Base-by-base conservation (phyloP, 2,888 invertebrate species). In the Leptopilina myrica region DNA sequence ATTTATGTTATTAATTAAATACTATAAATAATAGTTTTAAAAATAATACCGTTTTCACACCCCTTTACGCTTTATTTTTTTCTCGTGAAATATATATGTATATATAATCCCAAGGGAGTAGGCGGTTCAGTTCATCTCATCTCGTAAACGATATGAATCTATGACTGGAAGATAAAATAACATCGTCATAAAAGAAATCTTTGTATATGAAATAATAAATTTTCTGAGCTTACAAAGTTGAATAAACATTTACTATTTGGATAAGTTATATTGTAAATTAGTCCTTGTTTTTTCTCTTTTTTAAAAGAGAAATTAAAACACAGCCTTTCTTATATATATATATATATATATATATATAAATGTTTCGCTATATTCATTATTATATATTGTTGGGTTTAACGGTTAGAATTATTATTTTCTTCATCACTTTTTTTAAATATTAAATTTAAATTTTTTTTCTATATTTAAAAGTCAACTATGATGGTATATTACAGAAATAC, bases 181-280 rank as follows among this genome's bases (percentile, higher is more conserved):
- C 69, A 73, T 20, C n/a, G 26, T 73, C 69, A 53, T n/a, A 73
- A 73, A 73, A 53, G 69, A 73, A 59, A n/a, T 20, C 69, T 20
- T 73, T 73, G 69, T 73, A 49, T 49, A 59, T 59, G 59, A 15
- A 59, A 59, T 59, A 59, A 59, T 59, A 26, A 53, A 73, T 33
- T 73, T 56, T n/a, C 53, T 0, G 56, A 73, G 33, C 26, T 73
- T 53, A 26, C 53, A 33, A 53, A 56, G 14, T 53, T 33, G 20
- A 53, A 14, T 73, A 20, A n/a, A 73, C 49, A 73, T 56, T 26
- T n/a, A 56, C 26, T 49, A 26, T 20, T 5, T 20, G 11, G 12
- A 49, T 5, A 49, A 69, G 3, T 53, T 20, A 20, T 11, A 20
- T 11, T 12, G 12, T 5, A 49, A 8, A 46, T 46, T 46, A 46